Conservation (phyloP, 2,113 vertebrate genomes). For the Cyrtonyx montezumae region DNA sequence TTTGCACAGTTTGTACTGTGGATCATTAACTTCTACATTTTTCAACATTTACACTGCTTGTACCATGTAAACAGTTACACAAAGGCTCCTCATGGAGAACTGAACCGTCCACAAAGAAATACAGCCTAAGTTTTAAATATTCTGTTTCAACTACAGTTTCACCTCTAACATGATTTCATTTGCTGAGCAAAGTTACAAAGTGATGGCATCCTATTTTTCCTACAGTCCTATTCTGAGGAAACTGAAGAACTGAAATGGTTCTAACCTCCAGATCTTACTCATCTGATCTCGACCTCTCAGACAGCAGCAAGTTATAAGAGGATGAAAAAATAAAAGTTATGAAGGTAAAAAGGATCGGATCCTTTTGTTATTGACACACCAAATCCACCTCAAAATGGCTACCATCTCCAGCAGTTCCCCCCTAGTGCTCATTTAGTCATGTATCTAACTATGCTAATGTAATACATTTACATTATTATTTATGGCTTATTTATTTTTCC, state of each 20-base stretch:
- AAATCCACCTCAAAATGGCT: not conserved
- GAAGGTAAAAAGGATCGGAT: not conserved
- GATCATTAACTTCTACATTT: not conserved
- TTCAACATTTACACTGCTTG: not conserved
- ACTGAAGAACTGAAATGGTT: not conserved
- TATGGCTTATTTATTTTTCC: not conserved
- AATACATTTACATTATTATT: not conserved
- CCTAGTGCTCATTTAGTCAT: not conserved
- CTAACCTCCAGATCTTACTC: not conserved
- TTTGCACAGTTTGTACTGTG: not conserved
- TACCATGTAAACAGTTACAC: not conserved
- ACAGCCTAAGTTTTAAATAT: not conserved
- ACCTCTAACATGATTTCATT: not conserved
- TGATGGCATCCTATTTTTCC: not conserved
- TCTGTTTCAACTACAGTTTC: not conserved
- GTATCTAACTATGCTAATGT: not conserved
- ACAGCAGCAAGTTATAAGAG: not conserved
- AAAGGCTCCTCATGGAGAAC: conserved; percentile 9
- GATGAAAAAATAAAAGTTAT: not conserved
- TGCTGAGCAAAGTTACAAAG: not conserved
- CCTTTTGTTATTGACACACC: not conserved
- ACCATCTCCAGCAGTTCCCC: not conserved
- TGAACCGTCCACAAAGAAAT: not conserved
- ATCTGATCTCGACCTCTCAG: not conserved
- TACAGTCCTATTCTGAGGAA: accelerated